Conservation (phyloP, 2,797 vertebrate species). For the Rhynchonycteris naso region DNA sequence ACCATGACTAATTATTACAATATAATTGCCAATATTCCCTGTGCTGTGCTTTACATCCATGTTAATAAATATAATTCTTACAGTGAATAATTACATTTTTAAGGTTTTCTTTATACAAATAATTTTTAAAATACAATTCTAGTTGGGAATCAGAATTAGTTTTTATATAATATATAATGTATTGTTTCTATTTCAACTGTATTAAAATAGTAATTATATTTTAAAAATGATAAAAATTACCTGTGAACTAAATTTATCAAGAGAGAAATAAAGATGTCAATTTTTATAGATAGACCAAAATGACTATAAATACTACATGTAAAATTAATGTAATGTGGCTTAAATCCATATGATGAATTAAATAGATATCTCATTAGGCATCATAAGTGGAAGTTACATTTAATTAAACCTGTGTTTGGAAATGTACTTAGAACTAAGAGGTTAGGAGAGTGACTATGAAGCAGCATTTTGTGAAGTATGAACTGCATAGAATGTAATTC, state of each 20-base stretch:
- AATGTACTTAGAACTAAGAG: neutral
- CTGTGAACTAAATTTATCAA: neutral
- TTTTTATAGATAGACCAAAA: neutral
- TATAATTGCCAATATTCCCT: neutral
- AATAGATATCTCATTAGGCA: neutral
- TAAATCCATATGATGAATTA: neutral
- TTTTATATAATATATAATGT: neutral
- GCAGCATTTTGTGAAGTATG: neutral
- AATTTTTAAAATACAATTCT: neutral
- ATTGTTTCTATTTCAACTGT: neutral
- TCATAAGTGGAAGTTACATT: neutral
- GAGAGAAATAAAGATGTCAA: neutral
- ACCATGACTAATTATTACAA: neutral
- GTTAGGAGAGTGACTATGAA: neutral
- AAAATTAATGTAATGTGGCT: neutral
- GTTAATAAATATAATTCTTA: neutral
- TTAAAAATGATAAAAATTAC: neutral
- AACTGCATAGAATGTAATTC: neutral
- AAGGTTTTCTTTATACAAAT: neutral
- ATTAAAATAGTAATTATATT: neutral
- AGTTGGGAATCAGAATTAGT: neutral
- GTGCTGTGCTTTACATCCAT: neutral
- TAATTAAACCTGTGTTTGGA: neutral
- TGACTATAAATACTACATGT: neutral
- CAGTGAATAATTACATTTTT: neutral